These are phyloP conservation scores for Adineta ricciae DNA, from an alignment of 2,888 invertebrate genomes.

Conservation along the genomic window DNA sequence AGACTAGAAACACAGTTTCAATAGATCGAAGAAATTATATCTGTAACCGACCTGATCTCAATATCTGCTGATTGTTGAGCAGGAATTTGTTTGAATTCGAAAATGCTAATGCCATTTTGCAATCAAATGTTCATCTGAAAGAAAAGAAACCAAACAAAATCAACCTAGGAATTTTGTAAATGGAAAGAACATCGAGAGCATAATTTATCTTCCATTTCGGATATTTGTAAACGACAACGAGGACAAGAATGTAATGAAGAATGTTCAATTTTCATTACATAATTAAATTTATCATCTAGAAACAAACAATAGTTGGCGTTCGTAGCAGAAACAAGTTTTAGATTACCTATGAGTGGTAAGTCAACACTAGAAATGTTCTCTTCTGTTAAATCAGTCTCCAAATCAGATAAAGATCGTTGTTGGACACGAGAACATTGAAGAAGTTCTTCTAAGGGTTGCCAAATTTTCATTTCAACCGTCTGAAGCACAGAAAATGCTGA, in stretches of 20 bases:
- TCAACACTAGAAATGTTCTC: conserved; percentile 7
- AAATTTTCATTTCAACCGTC: neutral
- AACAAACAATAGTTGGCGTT: too few relatives aligned
- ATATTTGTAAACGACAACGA: conserved; percentile 13
- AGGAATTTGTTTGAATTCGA: neutral
- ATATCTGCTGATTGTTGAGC: neutral
- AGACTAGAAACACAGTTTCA: neutral
- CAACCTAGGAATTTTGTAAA: neutral
- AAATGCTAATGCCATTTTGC: neutral
- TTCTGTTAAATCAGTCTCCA: neutral
- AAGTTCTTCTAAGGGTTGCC: conserved; percentile 4
- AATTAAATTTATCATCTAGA: conserved; percentile 7
- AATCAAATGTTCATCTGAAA: neutral
- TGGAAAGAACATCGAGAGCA: neutral
- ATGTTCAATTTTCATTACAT: neutral
- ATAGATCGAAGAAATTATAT: neutral
- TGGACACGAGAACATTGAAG: neutral
- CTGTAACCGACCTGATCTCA: neutral
- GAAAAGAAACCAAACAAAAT: neutral
- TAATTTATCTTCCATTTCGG: neutral
- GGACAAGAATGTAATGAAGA: neutral
- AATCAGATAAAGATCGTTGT: neutral
- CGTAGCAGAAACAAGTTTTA: too few relatives aligned
- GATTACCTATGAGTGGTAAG: neutral
- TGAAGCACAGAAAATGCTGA: neutral